Base-by-base conservation (phyloP, 53 echinoderm and acorn worm genomes). In the Luidia sarsii region DNA sequence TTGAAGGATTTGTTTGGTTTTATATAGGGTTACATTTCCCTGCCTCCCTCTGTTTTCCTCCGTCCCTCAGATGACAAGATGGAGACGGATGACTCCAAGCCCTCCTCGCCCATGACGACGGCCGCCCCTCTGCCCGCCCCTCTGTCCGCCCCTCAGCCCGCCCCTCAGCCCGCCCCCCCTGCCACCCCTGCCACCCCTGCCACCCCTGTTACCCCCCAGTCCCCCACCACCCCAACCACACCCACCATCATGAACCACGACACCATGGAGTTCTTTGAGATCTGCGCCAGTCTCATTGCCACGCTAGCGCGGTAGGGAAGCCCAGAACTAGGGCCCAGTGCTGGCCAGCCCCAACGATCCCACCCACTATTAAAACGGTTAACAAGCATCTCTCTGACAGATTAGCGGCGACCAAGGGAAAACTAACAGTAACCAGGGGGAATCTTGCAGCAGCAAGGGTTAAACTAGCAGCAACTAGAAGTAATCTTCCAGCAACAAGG, bases 231-330 rank as follows among this genome's bases (percentile, higher is more conserved):
- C 11, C 95, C 95, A 2, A 70, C 80, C 19, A 82, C 85, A 0
- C 90, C 92, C 2, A 65, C 72, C 27, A 75, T 61, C 65, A 65
- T 94, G 83, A 72, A 85, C 50, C 89, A 86, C 52, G 89, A 92
- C 59, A 97, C 97, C 18, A 88, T 97, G 91, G 97, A 97, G 35
- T 99, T 99, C 87, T 94, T 99, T 85, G 99, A 99, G 68, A 91
- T 99, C 85, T 99, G 99, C 61, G 99, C 99, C 38, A 99, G 94
- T 67, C 75, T 99, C 24, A 99, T 99, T 10, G 94, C 94, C 0
- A 94, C 99, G 6, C 67, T 99, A 35, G 99, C 99, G 33, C 87
- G 91, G 68, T 99, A 90, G 85, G 31, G 71, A 92, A 86, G 85
- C 1, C 39, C 39, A 2, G 66, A 23, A 30, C 19, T 23, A 65